These are phyloP conservation scores for Nomada ferruginata DNA, from an alignment of 2,888 invertebrate genomes.

Conservation along the genomic window DNA sequence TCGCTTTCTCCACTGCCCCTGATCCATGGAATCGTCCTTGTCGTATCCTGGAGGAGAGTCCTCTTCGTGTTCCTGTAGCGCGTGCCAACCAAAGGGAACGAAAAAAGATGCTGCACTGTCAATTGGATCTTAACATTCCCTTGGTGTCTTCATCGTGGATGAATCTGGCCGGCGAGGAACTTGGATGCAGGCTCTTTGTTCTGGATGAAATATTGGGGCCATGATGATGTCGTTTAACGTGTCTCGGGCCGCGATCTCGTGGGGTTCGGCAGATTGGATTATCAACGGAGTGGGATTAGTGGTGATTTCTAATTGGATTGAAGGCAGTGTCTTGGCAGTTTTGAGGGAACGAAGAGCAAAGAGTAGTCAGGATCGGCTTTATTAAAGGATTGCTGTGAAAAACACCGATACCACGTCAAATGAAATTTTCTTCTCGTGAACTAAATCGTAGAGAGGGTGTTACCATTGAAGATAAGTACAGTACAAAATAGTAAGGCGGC, in stretches of 20 bases:
- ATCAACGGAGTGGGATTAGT: background rate
- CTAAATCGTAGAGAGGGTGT: too few relatives aligned
- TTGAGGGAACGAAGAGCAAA: background rate
- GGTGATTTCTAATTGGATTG: too few relatives aligned
- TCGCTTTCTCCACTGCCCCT: slow-evolving; percentile 37
- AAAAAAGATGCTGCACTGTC: slow-evolving; percentile 29
- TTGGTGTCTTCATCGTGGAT: background rate
- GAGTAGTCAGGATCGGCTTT: slow-evolving; percentile 8
- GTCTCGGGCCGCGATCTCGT: slow-evolving; percentile 2
- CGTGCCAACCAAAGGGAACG: slow-evolving; percentile 54
- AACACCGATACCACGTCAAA: too few relatives aligned
- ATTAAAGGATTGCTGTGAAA: background rate
- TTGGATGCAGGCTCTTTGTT: too few relatives aligned
- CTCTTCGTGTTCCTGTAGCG: slow-evolving; percentile 57
- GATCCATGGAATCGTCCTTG: slow-evolving; percentile 14
- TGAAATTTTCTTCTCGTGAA: too few relatives aligned
- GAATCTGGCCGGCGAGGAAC: background rate
- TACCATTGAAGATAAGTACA: too few relatives aligned
- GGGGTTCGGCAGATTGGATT: background rate
- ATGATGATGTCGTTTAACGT: slow-evolving; percentile 19
- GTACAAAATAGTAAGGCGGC: too few relatives aligned
- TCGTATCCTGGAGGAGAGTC: slow-evolving; percentile 19
- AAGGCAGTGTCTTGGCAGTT: background rate
- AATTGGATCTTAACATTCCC: background rate
- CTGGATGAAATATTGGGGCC: background rate